Base-by-base conservation (phyloP, 2,888 invertebrate genomes). In the Cryptophagus acutangulus region DNA sequence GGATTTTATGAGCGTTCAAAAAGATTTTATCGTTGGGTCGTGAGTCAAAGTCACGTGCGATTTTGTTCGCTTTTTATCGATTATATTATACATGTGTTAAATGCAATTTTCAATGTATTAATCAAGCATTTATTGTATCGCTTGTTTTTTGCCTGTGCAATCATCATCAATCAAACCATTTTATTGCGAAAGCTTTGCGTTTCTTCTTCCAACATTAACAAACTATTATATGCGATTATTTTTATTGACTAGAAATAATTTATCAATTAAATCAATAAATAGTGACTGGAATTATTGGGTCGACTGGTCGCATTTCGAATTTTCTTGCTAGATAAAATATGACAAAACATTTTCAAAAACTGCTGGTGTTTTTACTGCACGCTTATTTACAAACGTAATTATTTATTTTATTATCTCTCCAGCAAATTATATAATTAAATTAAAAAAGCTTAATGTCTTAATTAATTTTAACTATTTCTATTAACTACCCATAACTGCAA, bases 11-110 rank as follows among this genome's bases (percentile, higher is more conserved):
- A 37, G 28, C 29, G 12, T 17, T 17, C 37, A 17, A 29, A 37
- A 17, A 26, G 17, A 17, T 37, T 29, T 28, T 29, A 12, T 26
- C 24, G 36, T n/a, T 20, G n/a, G 6, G 24, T 39, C 45, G 42
- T 39, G 42, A 36, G 38, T 33, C 17, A 38, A 29, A 36, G 42
- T 42, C 42, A 45, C 45, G 45, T 45, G 45, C 45, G 33, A 41
- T 38, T 45, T 33, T 20, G 38, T 25, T 33, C 36, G 40, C 41
- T 36, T 45, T 45, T 45, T 41, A 42, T 40, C 42, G 42, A 41
- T 41, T 41, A n/a, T n/a, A n/a, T n/a, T n/a, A 38, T 31, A 38
- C 38, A 38, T 36, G 37, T 42, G 39, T 43, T 46, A 42, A 40
- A 37, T 43, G 45, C 37, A 46, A 46, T 43, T 42, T 42, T 33